Evolutionary conservation across 2,797 vertebrate genomes (phyloP), one percentile per base, ranked within the genome.

Genomic region (Pelobates cultripes): DNA sequence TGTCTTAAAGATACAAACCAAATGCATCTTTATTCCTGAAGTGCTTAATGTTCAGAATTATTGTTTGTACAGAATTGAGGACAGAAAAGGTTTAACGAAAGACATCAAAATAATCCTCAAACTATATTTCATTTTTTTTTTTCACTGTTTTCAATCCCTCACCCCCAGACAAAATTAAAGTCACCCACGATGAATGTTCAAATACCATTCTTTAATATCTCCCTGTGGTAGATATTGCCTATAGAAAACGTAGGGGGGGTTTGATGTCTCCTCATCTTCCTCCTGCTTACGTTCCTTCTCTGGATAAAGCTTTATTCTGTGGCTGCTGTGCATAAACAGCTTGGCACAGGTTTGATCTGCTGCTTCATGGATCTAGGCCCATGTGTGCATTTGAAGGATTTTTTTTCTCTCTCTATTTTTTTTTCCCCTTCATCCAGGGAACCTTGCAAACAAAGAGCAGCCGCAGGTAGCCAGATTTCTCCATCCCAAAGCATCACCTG

Each of bases 261-360:
- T 95, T 96, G 95, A 96, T 75, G 77, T 75, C 70, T 79, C 43
- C 72, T 84, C 77, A 78, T 78, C 76, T 73, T 78, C 76, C 70
- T 69, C 70, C 81, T 78, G 70, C 68, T 78, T 70, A 78, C 74
- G 76, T 74, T 75, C 63, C 55, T 40, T 75, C 60, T 67, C 77
- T 79, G 68, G 82, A 43, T 57, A 79, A 84, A 79, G 77, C 73
- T 94, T 94, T 94, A 95, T 96, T 94, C 94, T 94, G 66, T 75
- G 45, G 93, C 95, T 85, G 91, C 90, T 86, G 93, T 93, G 95
- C 91, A 94, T 89, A 88, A 94, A 93, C 96, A 95, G 95, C 92
- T 88, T 90, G 95, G 88, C 93, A 92, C 94, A 89, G 91, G 91
- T 96, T 96, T 97, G 95, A 97, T 96, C 93, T 95, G 89, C 91